Conservation (phyloP, 2,888 invertebrate species). For the Tipula helvola region DNA sequence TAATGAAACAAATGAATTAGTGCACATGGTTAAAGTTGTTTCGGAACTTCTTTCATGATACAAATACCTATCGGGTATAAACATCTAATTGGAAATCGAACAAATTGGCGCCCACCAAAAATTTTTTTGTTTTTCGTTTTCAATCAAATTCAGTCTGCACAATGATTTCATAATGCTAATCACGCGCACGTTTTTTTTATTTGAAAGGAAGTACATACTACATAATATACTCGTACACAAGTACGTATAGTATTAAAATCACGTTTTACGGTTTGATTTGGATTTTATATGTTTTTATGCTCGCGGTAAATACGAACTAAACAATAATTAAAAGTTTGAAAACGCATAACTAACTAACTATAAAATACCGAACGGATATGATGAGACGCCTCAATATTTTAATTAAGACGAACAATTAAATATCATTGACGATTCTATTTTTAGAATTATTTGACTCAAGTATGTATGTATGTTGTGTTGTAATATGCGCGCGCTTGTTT, state of each 20-base stretch:
- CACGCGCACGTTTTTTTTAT: neutral
- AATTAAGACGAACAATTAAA: neutral
- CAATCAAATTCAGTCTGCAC: neutral
- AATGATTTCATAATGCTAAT: neutral
- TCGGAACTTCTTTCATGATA: neutral
- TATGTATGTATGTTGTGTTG: neutral
- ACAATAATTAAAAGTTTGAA: neutral
- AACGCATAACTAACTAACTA: neutral
- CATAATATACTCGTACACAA: too few relatives aligned
- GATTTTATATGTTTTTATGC: neutral
- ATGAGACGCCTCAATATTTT: constrained; percentile 4
- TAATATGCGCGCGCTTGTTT: neutral
- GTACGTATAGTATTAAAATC: neutral
- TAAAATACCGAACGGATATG: neutral
- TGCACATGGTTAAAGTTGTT: neutral
- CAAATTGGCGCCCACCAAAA: neutral
- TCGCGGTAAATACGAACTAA: neutral
- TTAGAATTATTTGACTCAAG: neutral
- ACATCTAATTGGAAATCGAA: neutral
- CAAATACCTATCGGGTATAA: neutral
- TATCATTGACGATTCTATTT: neutral
- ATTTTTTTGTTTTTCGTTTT: neutral
- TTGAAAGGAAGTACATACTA: neutral
- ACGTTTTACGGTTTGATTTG: neutral
- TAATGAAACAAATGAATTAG: neutral